Conservation (phyloP, 1,140 invertebrate species). For the Cecropterus lyciades region DNA sequence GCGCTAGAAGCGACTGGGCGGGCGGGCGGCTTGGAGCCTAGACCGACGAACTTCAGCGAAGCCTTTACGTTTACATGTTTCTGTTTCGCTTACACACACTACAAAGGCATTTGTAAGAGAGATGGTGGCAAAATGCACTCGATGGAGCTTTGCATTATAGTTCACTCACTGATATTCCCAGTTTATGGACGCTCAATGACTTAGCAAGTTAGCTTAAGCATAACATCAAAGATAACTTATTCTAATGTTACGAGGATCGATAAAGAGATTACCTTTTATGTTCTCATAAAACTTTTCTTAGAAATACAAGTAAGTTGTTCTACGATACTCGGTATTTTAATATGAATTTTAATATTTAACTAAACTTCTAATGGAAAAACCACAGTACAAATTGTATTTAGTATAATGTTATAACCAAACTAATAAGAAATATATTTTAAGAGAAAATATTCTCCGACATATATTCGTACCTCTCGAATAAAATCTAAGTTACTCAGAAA, state of each 20-base stretch:
- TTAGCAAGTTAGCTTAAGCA: conserved; percentile 9
- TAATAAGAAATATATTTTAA: no score
- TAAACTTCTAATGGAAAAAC: no score
- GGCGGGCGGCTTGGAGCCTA: conserved; percentile 66
- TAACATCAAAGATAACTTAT: conserved; percentile 4
- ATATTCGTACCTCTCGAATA: no score
- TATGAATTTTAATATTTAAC: no score
- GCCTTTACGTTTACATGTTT: conserved; percentile 54
- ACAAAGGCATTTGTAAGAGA: conserved; percentile 39
- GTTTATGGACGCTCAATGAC: conserved; percentile 12
- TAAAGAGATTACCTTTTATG: not conserved
- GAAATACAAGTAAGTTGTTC: no score
- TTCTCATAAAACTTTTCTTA: no score
- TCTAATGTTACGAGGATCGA: not conserved
- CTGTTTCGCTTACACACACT: conserved; percentile 56
- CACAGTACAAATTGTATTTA: no score
- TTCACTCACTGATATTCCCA: conserved; percentile 18
- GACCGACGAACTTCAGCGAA: conserved; percentile 48
- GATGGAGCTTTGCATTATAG: conserved; percentile 52
- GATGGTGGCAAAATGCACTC: conserved; percentile 58
- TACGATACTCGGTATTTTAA: no score
- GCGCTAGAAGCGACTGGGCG: conserved; percentile 70
- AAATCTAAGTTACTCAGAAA: no score
- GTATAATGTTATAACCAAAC: no score
- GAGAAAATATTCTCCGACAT: no score